phyloP scores from a whole-genome alignment of 2,113 vertebrate species.

The Oryzias melastigma region DNA sequence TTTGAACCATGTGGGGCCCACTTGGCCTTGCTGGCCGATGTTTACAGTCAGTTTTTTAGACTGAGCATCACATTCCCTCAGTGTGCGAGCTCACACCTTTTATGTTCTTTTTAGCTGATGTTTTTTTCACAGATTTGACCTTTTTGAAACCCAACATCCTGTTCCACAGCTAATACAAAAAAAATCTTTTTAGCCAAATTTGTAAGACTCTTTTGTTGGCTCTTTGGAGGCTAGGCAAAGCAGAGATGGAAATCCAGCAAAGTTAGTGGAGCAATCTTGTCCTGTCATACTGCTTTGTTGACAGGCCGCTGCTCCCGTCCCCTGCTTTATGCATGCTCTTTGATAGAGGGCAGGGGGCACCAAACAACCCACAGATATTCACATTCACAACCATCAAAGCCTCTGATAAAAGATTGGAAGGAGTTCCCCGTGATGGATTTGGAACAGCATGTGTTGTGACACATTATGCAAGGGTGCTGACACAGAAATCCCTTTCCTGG shows the following conservation, averaged over 20 bases:
- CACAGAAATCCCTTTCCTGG: constrained; percentile 25
- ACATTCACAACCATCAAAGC: constrained; percentile 34
- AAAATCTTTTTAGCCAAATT: too few relatives aligned
- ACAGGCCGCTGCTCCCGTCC: constrained; percentile 4
- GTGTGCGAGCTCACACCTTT: too few relatives aligned
- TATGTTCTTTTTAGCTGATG: too few relatives aligned
- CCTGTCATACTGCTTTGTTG: background rate
- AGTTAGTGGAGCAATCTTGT: constrained; percentile 3
- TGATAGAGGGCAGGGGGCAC: constrained; percentile 41
- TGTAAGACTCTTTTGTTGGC: background rate
- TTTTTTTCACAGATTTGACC: too few relatives aligned
- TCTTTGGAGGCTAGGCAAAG: background rate
- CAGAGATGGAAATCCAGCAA: background rate
- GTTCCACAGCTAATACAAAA: too few relatives aligned
- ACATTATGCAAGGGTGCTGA: constrained; percentile 28
- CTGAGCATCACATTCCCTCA: too few relatives aligned
- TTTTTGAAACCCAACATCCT: too few relatives aligned
- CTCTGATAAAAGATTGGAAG: constrained; percentile 41
- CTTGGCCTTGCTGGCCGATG: too few relatives aligned
- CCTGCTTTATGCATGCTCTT: constrained; percentile 17
- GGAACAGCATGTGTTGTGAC: constrained; percentile 44
- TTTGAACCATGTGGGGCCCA: too few relatives aligned
- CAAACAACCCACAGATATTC: constrained; percentile 29
- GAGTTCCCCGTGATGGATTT: constrained; percentile 48
- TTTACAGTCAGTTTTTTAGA: too few relatives aligned